Evolutionary conservation across 1,140 invertebrate species (phyloP), one percentile per base, ranked within the genome.

Genomic region (Paracyclopina nana): DNA sequence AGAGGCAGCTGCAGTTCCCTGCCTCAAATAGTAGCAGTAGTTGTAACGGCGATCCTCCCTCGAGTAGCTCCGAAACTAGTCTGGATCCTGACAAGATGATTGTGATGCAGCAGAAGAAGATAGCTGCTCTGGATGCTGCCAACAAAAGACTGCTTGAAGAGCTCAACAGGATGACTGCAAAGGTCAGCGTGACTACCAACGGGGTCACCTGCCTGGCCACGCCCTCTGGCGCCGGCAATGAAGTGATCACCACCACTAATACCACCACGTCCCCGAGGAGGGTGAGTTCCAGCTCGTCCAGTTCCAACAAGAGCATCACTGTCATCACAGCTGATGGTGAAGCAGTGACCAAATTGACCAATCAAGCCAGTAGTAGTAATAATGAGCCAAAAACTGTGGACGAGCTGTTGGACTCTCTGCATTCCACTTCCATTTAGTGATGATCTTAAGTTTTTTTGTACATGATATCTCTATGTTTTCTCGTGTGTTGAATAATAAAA

Each of bases 51-150:
- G n/a, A n/a, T n/a, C n/a, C n/a, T n/a, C 34, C 34, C 5, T n/a
- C 20, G 3, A n/a, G 20, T 5, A 38, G 34, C n/a, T n/a, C 14
- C 4, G 34, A 38, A 38, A 38, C 14, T 20, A 11, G 9, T 14
- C 20, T 20, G 18, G 18, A 40, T 26, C 22, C 14, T 12, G 50
- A 44, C 14, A 14, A 29, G 16, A 52, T 52, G 50, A 52, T 52
- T 25, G 26, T 52, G 12, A 44, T 52, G 31, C 50, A 52, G 41
- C 50, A 52, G 20, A 44, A 40, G 38, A 52, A 52, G 26, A 52
- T 52, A 8, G 50, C 50, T 18, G 50, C 50, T 3, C 26, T 52
- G 24, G 50, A 52, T 16, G 41, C 34, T 4, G 50, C 50, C 18
- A 52, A 52, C 41, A 27, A 20, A n/a, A 42, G 50, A 27, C 34